Evolutionary conservation across 2,888 invertebrate genomes (phyloP).

Genomic region (Acleris holmiana): DNA sequence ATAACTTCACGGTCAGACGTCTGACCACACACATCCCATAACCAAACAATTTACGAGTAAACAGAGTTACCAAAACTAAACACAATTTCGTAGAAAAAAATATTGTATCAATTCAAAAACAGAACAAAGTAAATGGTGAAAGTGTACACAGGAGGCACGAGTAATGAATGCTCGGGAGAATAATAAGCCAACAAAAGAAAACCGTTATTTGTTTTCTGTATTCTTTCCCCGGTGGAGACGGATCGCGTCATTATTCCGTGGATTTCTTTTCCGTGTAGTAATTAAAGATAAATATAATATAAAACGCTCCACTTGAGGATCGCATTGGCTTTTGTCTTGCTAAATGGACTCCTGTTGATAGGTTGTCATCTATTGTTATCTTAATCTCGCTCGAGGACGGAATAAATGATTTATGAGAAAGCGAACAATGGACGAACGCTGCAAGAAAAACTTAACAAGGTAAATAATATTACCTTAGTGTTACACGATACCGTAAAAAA

Average conservation of each 20-base stretch:
- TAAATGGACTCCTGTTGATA: slow-evolving; percentile 76
- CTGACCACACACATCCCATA: background rate
- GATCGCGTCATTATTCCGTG: slow-evolving; percentile 76
- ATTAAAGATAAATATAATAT: slow-evolving; percentile 84
- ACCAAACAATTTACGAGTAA: background rate
- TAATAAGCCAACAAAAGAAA: slow-evolving; percentile 83
- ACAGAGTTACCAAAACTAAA: slow-evolving; percentile 9
- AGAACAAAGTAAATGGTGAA: slow-evolving; percentile 44
- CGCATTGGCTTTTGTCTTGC: slow-evolving; percentile 71
- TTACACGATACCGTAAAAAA: slow-evolving; percentile 32
- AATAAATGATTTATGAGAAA: slow-evolving; percentile 79
- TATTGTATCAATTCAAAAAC: slow-evolving; percentile 42
- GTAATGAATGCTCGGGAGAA: slow-evolving; percentile 78
- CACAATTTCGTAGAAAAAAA: slow-evolving; percentile 4
- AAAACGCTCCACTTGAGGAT: slow-evolving; percentile 74
- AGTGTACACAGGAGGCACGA: slow-evolving; percentile 58
- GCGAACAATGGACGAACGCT: slow-evolving; percentile 40
- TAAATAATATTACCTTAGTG: slow-evolving; percentile 41
- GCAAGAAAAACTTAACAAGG: slow-evolving; percentile 42
- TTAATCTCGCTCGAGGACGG: slow-evolving; percentile 72
- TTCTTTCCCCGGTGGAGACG: slow-evolving; percentile 65
- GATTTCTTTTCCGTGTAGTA: slow-evolving; percentile 64
- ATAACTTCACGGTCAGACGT: background rate
- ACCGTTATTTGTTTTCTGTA: slow-evolving; percentile 79
- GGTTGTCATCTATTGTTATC: slow-evolving; percentile 79